Conservation (phyloP, 1,140 invertebrate genomes). For the Trinorchestia longiramus region DNA sequence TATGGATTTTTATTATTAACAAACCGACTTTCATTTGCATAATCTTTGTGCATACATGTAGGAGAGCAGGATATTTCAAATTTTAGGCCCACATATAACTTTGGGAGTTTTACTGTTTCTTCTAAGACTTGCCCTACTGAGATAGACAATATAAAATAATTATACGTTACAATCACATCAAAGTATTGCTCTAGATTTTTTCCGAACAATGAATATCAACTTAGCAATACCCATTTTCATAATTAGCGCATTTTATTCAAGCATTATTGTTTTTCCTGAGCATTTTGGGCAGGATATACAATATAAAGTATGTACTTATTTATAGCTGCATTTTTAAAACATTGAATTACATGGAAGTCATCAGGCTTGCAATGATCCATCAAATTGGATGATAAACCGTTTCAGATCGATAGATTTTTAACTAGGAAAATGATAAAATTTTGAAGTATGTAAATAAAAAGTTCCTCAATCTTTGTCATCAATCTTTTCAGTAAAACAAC, state of each 20-base stretch:
- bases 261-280: background rate
- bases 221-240: too few relatives aligned
- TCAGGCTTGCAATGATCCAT: background rate
- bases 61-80: background rate
- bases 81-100: background rate
- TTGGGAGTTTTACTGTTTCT: too few relatives aligned
- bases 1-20: background rate
- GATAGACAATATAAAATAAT: too few relatives aligned
- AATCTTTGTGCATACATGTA: background rate
- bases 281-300: background rate
- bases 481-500: too few relatives aligned
- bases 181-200: too few relatives aligned
- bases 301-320: background rate
- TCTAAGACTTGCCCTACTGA: too few relatives aligned
- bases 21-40: background rate
- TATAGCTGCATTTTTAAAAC: background rate
- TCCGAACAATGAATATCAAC: too few relatives aligned
- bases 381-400: background rate
- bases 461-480: background rate
- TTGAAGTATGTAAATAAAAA: background rate
- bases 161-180: too few relatives aligned
- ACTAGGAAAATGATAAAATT: background rate
- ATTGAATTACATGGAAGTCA: background rate
- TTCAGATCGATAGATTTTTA: background rate
- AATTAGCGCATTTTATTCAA: too few relatives aligned